Evolutionary conservation across 2,888 invertebrate species (phyloP).

Genomic region (Morpho helenor): DNA sequence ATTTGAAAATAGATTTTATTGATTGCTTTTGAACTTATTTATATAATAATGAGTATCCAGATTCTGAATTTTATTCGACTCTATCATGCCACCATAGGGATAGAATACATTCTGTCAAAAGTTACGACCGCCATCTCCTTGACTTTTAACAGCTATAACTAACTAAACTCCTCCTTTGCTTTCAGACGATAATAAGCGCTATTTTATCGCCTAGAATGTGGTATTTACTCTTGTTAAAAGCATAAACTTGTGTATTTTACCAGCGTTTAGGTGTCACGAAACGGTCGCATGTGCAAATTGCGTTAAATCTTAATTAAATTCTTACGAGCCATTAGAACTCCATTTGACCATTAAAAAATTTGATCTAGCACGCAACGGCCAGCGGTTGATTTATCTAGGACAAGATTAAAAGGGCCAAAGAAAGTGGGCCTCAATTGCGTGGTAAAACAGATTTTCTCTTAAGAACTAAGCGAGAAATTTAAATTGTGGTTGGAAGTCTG

Average conservation of each 20-base stretch:
- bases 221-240: slow-evolving; percentile 5
- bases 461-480: slow-evolving; percentile 13
- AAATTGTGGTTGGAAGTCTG: slow-evolving; percentile 14
- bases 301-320: slow-evolving; percentile 71
- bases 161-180: slow-evolving; percentile 4
- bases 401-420: slow-evolving; percentile 36
- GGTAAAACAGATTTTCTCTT: slow-evolving; percentile 14
- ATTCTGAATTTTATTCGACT: too few relatives aligned
- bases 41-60: too few relatives aligned
- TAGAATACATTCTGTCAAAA: too few relatives aligned
- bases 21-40: too few relatives aligned
- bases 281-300: slow-evolving; percentile 51
- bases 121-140: background rate
- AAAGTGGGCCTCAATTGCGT: slow-evolving; percentile 29
- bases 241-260: slow-evolving; percentile 20
- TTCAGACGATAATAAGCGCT: slow-evolving; percentile 24
- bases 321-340: slow-evolving; percentile 66
- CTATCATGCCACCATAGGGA: too few relatives aligned
- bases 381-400: slow-evolving; percentile 33
- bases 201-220: slow-evolving; percentile 16
- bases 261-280: slow-evolving; percentile 33
- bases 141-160: slow-evolving; percentile 3
- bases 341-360: slow-evolving; percentile 66
- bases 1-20: too few relatives aligned
- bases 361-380: slow-evolving; percentile 65